Evolutionary conservation across 2,797 vertebrate species (phyloP).

Genomic region (Varecia variegata): DNA sequence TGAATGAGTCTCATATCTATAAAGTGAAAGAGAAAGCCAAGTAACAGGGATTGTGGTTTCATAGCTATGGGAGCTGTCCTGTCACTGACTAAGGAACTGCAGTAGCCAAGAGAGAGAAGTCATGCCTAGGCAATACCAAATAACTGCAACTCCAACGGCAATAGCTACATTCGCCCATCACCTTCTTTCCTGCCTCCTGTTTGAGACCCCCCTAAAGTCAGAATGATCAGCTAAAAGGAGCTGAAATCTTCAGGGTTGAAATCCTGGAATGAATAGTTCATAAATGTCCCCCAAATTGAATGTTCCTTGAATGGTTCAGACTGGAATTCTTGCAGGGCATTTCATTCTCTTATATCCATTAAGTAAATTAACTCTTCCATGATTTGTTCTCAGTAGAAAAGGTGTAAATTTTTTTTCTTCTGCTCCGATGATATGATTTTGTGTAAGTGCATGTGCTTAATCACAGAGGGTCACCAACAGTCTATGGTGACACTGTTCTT

Average conservation of each 20-base stretch:
- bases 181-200: neutral
- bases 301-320: too few relatives aligned
- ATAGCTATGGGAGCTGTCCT: rapidly evolving
- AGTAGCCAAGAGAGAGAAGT: neutral
- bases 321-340: too few relatives aligned
- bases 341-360: neutral
- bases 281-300: too few relatives aligned
- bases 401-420: neutral
- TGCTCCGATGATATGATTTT: neutral
- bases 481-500: neutral
- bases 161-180: neutral
- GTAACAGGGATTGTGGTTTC: neutral
- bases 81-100: neutral
- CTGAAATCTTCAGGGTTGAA: too few relatives aligned
- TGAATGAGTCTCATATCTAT: conserved; percentile 38
- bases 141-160: neutral
- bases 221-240: too few relatives aligned
- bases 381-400: neutral
- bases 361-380: neutral
- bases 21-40: neutral
- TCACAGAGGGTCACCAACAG: neutral
- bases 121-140: neutral
- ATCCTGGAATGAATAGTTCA: too few relatives aligned
- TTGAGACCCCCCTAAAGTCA: rapidly evolving
- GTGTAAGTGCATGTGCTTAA: neutral